Percentiles rank a stretch among this genome's conserved stretches.
phyloP scores from a whole-genome alignment of 2,888 invertebrate species.

The Liopterus haemorrhoidalis region DNA sequence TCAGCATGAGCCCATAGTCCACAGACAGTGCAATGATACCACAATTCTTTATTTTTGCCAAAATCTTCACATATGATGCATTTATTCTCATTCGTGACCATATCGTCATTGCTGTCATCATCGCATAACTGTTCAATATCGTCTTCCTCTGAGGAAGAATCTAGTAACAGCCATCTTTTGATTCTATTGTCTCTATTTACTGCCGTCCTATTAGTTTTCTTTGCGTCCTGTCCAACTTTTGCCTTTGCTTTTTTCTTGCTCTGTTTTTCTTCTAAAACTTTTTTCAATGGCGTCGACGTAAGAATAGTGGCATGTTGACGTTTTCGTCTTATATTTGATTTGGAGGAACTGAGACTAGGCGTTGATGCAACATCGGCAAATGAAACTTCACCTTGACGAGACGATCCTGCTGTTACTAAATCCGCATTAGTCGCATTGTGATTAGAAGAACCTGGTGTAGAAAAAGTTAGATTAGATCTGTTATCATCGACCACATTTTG shows the following conservation, averaged over 20 bases:
- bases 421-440: constrained; percentile 14
- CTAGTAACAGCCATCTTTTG: background rate
- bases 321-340: background rate
- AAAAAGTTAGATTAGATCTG: background rate
- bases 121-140: constrained; percentile 3
- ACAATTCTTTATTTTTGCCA: constrained; percentile 13
- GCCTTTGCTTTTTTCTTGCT: constrained; percentile 7
- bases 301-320: constrained; percentile 14
- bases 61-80: constrained; percentile 4
- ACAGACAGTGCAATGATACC: constrained; percentile 2
- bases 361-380: too few relatives aligned
- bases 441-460: too few relatives aligned
- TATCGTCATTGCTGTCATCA: constrained; percentile 6
- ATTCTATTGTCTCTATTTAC: background rate
- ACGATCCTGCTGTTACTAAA: constrained; percentile 15
- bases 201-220: constrained; percentile 5
- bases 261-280: constrained; percentile 1
- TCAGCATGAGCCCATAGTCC: constrained; percentile 6
- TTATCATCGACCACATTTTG: constrained; percentile 1
- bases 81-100: background rate
- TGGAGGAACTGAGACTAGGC: too few relatives aligned
- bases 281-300: constrained; percentile 1
- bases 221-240: constrained; percentile 9
- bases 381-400: too few relatives aligned
- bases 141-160: constrained; percentile 7